Evolutionary conservation across 2,888 invertebrate species (phyloP), one percentile per base, ranked within the genome.

Genomic region (Dolomedes plantarius): DNA sequence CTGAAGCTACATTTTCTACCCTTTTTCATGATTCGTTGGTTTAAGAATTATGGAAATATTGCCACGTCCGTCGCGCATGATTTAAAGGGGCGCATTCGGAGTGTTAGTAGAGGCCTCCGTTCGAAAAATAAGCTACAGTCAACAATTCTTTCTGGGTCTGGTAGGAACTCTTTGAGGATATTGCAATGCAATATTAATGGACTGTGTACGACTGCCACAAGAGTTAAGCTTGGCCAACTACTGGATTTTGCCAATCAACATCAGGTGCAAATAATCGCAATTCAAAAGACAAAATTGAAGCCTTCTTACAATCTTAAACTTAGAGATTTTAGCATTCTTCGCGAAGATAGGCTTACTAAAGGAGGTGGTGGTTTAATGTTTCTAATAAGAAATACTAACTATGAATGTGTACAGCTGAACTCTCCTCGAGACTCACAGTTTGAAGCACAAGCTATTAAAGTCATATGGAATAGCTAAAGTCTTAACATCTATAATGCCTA

Each of bases 171-270:
- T n/a, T n/a, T 36, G 36, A 36, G 36, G 11, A 36, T 36, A 36
- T 36, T 36, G 29, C 13, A 65, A 9, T 29, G 65, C n/a, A 65
- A 65, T 13, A 65, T 65, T 11, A 65, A 65, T 65, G 65, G 65
- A 29, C 31, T 65, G n/a, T 29, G 29, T 65, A 65, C 65, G 29
- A 3, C 65, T 65, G 28, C 65, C 16, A 3, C 29, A 29, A 65
- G 65, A 65, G n/a, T n/a, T 28, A 65, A 65, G 29, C n/a, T 65
- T 1, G 29, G 65, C 6, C 65, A 65, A 29, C 16, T 65, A 29
- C 65, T 65, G n/a, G 65, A 65, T n/a, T 65, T 65, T 3, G 29
- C 29, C 5, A n/a, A 65, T 29, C 65, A 65, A 29, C 65, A 65
- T 65, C 65, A 65, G 65, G 29, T 1, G 0, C 28, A 65, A 65